Conservation (phyloP, 2,888 invertebrate genomes). For the Rhimphoctona megacephalus region DNA sequence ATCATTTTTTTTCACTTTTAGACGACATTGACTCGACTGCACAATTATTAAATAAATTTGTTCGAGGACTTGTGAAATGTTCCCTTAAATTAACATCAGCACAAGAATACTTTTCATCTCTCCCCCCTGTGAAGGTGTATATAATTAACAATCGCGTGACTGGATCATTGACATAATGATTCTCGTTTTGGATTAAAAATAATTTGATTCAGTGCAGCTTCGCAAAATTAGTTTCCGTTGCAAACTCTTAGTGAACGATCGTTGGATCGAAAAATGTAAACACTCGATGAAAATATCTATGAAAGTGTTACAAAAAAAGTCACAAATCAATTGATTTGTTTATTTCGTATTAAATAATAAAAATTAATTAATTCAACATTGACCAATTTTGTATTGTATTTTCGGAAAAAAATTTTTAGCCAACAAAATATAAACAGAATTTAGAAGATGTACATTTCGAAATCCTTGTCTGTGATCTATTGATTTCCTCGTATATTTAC, state of each 20-base stretch:
- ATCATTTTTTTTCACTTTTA: not conserved
- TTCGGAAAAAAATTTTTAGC: too few species aligned
- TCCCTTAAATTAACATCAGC: conserved; percentile 27
- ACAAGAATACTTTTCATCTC: conserved; percentile 20
- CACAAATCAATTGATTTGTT: not conserved
- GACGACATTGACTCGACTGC: conserved; percentile 1
- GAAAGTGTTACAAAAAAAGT: not conserved
- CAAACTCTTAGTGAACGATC: not conserved
- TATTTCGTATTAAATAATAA: not conserved
- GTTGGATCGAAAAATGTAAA: not conserved
- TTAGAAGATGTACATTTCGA: not conserved
- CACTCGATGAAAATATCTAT: not conserved
- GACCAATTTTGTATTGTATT: not conserved
- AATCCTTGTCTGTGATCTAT: not conserved
- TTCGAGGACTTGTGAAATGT: conserved; percentile 27
- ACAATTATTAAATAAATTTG: not conserved
- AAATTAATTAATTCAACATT: not conserved
- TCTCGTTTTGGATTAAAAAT: not conserved
- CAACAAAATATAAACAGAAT: too few species aligned
- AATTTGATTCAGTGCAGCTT: not conserved
- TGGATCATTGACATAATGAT: not conserved
- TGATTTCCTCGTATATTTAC: not conserved
- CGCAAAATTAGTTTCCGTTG: not conserved
- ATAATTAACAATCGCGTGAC: conserved; percentile 50
- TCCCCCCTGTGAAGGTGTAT: not conserved